Conservation (phyloP, 2,888 invertebrate genomes). For the Ephialtes manifestator region DNA sequence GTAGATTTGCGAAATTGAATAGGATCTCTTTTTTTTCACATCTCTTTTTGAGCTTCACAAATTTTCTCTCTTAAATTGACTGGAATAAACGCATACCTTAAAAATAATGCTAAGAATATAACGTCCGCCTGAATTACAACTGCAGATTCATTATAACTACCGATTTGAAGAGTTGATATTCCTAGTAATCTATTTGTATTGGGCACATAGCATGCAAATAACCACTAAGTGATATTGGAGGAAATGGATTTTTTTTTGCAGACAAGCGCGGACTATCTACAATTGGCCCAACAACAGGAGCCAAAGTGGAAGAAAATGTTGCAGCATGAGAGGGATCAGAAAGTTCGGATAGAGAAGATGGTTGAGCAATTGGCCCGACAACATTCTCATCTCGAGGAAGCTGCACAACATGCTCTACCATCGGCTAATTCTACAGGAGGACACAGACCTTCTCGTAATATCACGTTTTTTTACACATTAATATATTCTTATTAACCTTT, state of each 20-base stretch:
- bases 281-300: slow-evolving; percentile 95
- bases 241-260: slow-evolving; percentile 81
- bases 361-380: slow-evolving; percentile 99
- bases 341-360: slow-evolving; percentile 96
- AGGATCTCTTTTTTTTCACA: too few species aligned
- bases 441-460: slow-evolving; percentile 83
- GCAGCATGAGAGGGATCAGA: slow-evolving; percentile 98
- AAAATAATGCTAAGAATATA: too few species aligned
- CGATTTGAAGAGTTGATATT: background rate
- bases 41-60: too few species aligned
- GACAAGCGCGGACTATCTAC: slow-evolving; percentile 97
- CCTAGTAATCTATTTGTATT: background rate
- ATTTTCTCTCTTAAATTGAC: too few species aligned
- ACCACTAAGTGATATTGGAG: slow-evolving; percentile 21
- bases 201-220: background rate
- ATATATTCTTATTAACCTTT: background rate
- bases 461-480: slow-evolving; percentile 68
- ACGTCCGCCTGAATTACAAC: too few species aligned
- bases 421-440: slow-evolving; percentile 77
- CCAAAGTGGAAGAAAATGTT: slow-evolving; percentile 97
- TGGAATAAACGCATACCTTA: too few species aligned
- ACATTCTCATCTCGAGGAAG: slow-evolving; percentile 98
- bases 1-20: too few species aligned
- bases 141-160: background rate
- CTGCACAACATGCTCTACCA: slow-evolving; percentile 90